Conservation (phyloP, 2,113 vertebrate genomes). For the Vulpes lagopus region DNA sequence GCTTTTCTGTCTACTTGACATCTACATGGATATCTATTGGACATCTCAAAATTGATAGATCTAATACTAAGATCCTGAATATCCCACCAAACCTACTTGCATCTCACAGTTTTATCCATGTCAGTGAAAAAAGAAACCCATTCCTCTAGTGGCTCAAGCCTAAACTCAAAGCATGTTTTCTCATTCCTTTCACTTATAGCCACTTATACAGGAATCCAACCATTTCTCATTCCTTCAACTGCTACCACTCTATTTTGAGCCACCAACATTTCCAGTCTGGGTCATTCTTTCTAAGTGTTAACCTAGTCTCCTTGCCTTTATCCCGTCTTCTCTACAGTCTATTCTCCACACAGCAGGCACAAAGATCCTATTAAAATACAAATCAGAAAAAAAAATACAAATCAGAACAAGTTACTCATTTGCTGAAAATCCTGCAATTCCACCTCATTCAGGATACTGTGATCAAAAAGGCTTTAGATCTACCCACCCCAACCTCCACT, state of each 20-base stretch:
- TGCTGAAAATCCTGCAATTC: neutral
- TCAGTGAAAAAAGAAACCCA: neutral
- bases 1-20: neutral
- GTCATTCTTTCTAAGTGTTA: neutral
- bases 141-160: neutral
- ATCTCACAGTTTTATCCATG: neutral
- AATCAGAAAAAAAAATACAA: neutral
- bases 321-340: neutral
- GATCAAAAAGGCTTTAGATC: neutral
- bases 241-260: neutral
- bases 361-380: neutral
- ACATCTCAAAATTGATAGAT: neutral
- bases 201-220: neutral
- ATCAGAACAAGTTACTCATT: neutral
- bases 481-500: neutral
- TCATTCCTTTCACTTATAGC: neutral
- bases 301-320: neutral
- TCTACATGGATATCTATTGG: neutral
- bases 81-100: neutral
- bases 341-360: neutral
- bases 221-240: neutral
- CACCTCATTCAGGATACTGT: neutral
- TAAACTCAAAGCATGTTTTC: neutral
- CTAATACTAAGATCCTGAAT: neutral
- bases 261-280: neutral